Percentiles rank a stretch among this genome's conserved stretches.
Evolutionary conservation across 2,113 vertebrate genomes (phyloP).

Genomic region (Percopsis transmontana): DNA sequence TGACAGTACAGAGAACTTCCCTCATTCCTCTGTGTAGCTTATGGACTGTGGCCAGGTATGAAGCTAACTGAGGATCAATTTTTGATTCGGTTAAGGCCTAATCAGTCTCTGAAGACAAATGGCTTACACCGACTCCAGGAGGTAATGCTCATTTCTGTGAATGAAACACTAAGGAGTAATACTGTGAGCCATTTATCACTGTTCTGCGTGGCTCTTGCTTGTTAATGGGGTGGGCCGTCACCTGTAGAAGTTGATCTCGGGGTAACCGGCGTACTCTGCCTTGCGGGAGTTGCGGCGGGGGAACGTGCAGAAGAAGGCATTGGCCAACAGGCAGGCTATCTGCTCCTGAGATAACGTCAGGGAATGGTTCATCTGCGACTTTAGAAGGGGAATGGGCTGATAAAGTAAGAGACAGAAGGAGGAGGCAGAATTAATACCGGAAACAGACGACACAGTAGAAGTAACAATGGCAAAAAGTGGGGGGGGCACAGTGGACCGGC

Average conservation of each 20-base stretch:
- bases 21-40: neutral
- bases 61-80: slow-evolving; percentile 11
- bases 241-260: slow-evolving; percentile 99
- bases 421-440: neutral
- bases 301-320: slow-evolving; percentile 99
- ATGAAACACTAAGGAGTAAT: slow-evolving; percentile 20
- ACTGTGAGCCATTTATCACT: neutral
- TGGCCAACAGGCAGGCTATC: slow-evolving; percentile 93
- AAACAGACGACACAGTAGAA: slow-evolving; percentile 4
- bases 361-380: slow-evolving; percentile 92
- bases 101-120: slow-evolving; percentile 18
- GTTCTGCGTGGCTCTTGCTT: neutral
- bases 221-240: slow-evolving; percentile 63
- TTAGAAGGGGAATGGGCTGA: slow-evolving; percentile 93
- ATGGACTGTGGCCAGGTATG: slow-evolving; percentile 1
- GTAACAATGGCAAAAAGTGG: neutral
- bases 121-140: neutral
- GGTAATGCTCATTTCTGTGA: slow-evolving; percentile 12
- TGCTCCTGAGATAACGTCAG: slow-evolving; percentile 97
- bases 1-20: neutral
- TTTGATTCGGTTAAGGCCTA: neutral
- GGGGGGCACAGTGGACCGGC: neutral
- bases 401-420: slow-evolving; percentile 30
- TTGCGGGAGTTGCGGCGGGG: slow-evolving; percentile 95
- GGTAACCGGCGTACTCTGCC: slow-evolving; percentile 92